These are phyloP conservation scores for Drosophila neonasuta DNA, from an alignment of 2,888 invertebrate genomes.

Conservation along the genomic window DNA sequence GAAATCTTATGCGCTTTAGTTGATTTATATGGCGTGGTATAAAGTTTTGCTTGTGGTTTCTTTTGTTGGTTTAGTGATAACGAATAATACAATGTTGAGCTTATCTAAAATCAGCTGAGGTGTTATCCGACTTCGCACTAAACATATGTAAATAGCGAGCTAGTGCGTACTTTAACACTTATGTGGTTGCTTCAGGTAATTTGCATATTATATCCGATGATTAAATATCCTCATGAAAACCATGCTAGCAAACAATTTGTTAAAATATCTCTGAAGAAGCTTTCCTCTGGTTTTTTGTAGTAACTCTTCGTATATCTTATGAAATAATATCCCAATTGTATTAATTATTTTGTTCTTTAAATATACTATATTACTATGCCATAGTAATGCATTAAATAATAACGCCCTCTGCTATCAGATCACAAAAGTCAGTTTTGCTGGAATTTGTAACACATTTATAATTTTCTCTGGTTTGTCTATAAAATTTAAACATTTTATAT, in stretches of 20 bases:
- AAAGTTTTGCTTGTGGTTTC: background rate
- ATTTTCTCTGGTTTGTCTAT: conserved; percentile 41
- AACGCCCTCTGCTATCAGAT: background rate
- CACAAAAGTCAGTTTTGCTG: conserved; percentile 13
- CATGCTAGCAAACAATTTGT: background rate
- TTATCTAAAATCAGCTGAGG: conserved; percentile 11
- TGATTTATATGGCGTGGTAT: conserved; percentile 2
- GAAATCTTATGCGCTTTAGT: background rate
- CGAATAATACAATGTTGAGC: conserved; percentile 4
- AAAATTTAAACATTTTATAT: conserved; percentile 59
- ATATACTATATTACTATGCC: too few relatives aligned
- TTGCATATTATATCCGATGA: background rate
- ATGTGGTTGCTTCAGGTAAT: background rate
- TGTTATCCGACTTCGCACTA: conserved; percentile 1
- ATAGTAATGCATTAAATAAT: too few relatives aligned
- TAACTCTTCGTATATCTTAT: too few relatives aligned
- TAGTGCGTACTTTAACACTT: background rate
- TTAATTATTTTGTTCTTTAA: too few relatives aligned
- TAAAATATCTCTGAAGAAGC: too few relatives aligned
- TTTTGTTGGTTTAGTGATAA: conserved; percentile 1
- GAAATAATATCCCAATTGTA: too few relatives aligned
- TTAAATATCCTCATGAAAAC: too few relatives aligned
- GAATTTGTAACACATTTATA: conserved; percentile 56
- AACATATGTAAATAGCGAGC: background rate
- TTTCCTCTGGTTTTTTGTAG: too few relatives aligned